phyloP scores from a whole-genome alignment of 2,113 vertebrate genomes.

The Machaerirhynchus nigripectus region DNA sequence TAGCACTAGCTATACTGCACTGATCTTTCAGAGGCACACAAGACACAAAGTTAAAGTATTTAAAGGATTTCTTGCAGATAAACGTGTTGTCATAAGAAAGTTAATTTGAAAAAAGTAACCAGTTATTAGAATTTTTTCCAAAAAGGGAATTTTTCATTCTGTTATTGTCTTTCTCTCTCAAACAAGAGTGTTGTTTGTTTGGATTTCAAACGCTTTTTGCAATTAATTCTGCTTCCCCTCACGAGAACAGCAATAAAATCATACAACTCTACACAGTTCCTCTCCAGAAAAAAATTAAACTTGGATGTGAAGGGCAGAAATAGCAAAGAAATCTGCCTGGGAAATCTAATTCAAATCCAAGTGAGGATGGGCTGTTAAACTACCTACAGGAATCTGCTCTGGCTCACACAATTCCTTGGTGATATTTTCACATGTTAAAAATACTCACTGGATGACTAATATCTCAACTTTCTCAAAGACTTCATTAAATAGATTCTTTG shows the following conservation, averaged over 20 bases:
- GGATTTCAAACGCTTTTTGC: background rate
- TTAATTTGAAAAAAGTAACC: background rate
- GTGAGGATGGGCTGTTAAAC: background rate
- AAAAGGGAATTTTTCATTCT: background rate
- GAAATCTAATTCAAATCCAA: background rate
- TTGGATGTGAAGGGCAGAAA: background rate
- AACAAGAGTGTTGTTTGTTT: background rate
- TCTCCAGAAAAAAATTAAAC: background rate
- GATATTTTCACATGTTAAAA: conserved; percentile 20
- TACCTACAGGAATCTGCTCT: background rate
- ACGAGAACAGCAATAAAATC: background rate
- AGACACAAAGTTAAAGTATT: background rate
- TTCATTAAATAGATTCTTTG: background rate
- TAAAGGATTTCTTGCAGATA: background rate
- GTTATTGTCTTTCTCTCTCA: background rate
- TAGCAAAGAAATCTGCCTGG: background rate
- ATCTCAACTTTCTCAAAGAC: background rate
- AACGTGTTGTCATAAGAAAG: background rate
- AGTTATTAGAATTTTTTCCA: background rate
- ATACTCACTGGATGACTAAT: background rate
- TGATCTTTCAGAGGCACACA: background rate
- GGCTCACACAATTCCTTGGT: background rate
- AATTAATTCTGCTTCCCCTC: background rate
- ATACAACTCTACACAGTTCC: background rate
- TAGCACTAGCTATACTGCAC: background rate